These are phyloP conservation scores for Xestia c-nigrum DNA, from an alignment of 2,888 invertebrate genomes.

Conservation along the genomic window DNA sequence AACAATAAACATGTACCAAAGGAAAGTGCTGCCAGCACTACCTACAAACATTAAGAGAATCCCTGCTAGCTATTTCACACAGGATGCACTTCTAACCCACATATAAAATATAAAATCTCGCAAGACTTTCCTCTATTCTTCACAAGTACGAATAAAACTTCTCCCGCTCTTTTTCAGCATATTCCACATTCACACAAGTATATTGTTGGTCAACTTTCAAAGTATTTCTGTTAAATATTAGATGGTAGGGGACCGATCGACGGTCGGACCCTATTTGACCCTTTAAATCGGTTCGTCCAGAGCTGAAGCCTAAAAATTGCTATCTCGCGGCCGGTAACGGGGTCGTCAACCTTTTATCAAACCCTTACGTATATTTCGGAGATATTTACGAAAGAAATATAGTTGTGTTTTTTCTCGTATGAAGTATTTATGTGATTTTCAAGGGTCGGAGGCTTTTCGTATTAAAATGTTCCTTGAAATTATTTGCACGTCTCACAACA, in stretches of 20 bases:
- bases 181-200: constrained; percentile 22
- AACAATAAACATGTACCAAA: constrained; percentile 6
- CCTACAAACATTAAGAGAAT: constrained; percentile 30
- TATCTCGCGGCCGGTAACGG: constrained; percentile 41
- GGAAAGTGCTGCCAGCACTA: constrained; percentile 8
- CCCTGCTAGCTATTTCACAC: constrained; percentile 4
- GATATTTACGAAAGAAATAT: constrained; percentile 32
- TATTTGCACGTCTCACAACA: neutral
- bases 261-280: constrained; percentile 57
- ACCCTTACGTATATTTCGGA: constrained; percentile 32
- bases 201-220: constrained; percentile 34
- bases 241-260: constrained; percentile 41
- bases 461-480: constrained; percentile 3
- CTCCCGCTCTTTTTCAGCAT: constrained; percentile 5
- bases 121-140: constrained; percentile 9
- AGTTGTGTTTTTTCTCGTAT: neutral
- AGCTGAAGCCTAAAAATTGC: constrained; percentile 42
- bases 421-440: constrained; percentile 7
- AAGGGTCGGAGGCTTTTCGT: neutral
- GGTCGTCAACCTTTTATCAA: constrained; percentile 48
- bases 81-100: constrained; percentile 38
- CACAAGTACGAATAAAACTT: constrained; percentile 12
- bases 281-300: constrained; percentile 57
- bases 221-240: constrained; percentile 61
- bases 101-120: constrained; percentile 31